Conservation (phyloP, 1,140 invertebrate species). For the Ruditapes philippinarum region DNA sequence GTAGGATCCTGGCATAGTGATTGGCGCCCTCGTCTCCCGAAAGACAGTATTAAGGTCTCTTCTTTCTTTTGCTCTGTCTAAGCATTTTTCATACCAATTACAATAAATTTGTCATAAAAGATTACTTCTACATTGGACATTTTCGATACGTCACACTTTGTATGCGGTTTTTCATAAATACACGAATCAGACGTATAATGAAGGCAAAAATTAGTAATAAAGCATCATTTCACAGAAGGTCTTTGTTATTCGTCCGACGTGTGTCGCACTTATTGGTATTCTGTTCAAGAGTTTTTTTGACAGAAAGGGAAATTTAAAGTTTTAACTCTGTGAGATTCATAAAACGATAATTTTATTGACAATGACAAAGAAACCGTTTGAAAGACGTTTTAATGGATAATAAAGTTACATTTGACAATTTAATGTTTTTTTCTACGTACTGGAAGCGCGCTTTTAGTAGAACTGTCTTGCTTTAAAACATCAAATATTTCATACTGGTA, state of each 20-base stretch:
- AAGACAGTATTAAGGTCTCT: too few species aligned
- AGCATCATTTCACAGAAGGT: background rate
- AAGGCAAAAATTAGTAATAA: background rate
- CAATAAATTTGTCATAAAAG: too few species aligned
- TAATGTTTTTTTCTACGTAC: background rate
- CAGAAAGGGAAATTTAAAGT: background rate
- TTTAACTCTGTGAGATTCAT: background rate
- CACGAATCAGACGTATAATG: background rate
- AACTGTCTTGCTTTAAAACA: too few species aligned
- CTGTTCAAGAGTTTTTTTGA: constrained; percentile 8
- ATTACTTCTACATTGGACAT: too few species aligned
- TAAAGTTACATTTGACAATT: constrained; percentile 20
- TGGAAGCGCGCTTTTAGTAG: background rate
- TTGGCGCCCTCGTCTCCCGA: too few species aligned
- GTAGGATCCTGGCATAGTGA: too few species aligned
- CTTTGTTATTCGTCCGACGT: constrained; percentile 3
- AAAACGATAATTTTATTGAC: background rate
- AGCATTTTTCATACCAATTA: too few species aligned
- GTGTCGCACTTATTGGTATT: background rate
- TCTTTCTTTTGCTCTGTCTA: too few species aligned
- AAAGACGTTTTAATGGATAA: constrained; percentile 11
- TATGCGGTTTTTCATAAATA: background rate
- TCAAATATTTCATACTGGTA: too few species aligned
- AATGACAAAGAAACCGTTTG: background rate
- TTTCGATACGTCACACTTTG: too few species aligned